Evolutionary conservation across 2,797 vertebrate species (phyloP).

Genomic region (Stomatorhinus walkeri): DNA sequence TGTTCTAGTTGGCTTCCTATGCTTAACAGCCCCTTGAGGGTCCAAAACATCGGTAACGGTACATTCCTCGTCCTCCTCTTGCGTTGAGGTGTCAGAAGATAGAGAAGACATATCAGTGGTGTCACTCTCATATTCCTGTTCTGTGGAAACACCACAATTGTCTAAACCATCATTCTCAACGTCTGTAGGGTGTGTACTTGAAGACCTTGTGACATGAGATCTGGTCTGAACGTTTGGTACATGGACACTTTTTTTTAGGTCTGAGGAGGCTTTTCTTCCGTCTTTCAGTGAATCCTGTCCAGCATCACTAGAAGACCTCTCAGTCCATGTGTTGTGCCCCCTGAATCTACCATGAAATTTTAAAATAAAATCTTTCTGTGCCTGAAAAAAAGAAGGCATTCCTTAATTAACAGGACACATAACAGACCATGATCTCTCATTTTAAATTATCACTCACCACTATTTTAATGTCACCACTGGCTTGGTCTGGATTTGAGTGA

Average conservation of each 20-base stretch:
- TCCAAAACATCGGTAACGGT: not conserved
- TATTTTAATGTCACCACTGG: constrained; percentile 45
- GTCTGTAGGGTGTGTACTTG: not conserved
- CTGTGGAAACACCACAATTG: not conserved
- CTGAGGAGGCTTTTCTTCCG: not conserved
- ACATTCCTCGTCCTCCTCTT: not conserved
- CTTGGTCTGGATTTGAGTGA: constrained; percentile 43
- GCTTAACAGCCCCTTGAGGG: not conserved
- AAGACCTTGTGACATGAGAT: not conserved
- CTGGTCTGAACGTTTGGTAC: not conserved
- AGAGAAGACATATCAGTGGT: not conserved
- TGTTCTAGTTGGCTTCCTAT: not conserved
- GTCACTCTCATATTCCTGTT: not conserved
- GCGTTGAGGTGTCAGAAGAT: not conserved
- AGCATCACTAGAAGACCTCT: not conserved
- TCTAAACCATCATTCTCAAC: not conserved
- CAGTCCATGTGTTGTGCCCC: not conserved
- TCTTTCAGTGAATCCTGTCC: not conserved
- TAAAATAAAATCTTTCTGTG: not conserved
- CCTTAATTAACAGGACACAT: not conserved
- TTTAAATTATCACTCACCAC: constrained; percentile 48
- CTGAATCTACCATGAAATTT: not conserved
- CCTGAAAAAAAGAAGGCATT: not conserved
- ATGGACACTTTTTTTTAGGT: not conserved
- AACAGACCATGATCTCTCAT: not conserved